phyloP scores from a whole-genome alignment of 2,888 invertebrate genomes.

The Dexiosoma caninum region DNA sequence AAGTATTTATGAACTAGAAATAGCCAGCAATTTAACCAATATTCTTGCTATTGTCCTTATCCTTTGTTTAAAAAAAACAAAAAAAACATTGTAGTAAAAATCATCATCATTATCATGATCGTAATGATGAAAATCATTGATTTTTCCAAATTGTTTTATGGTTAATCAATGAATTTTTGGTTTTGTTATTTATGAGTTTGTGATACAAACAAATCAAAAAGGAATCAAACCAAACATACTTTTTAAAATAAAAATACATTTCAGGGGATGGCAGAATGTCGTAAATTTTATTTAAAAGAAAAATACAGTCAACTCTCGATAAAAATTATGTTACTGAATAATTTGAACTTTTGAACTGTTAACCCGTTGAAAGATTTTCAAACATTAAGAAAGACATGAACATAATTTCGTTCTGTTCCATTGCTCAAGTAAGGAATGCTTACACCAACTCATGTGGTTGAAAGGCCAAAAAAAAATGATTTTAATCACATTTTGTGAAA shows the following conservation, averaged over 20 bases:
- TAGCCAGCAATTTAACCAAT: constrained; percentile 31
- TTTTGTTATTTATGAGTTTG: constrained; percentile 39
- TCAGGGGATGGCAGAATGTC: background rate
- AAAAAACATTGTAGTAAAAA: background rate
- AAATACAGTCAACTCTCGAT: too few species aligned
- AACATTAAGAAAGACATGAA: too few species aligned
- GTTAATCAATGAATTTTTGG: constrained; percentile 40
- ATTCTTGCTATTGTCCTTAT: constrained; percentile 23
- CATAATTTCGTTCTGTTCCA: too few species aligned
- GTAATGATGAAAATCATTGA: constrained; percentile 44
- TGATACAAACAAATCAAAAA: constrained; percentile 18
- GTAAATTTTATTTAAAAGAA: background rate
- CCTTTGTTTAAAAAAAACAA: too few species aligned
- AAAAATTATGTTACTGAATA: too few species aligned
- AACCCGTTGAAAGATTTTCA: too few species aligned
- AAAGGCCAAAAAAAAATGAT: too few species aligned
- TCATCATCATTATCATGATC: background rate
- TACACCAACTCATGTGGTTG: too few species aligned
- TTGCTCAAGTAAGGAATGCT: too few species aligned
- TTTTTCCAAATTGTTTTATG: constrained; percentile 54
- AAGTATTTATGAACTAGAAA: constrained; percentile 78
- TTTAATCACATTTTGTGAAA: too few species aligned
- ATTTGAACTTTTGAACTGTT: too few species aligned
- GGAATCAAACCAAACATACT: background rate
- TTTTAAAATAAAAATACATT: background rate